Conservation (phyloP, 2,113 vertebrate genomes). For the Rhipidura dahli region DNA sequence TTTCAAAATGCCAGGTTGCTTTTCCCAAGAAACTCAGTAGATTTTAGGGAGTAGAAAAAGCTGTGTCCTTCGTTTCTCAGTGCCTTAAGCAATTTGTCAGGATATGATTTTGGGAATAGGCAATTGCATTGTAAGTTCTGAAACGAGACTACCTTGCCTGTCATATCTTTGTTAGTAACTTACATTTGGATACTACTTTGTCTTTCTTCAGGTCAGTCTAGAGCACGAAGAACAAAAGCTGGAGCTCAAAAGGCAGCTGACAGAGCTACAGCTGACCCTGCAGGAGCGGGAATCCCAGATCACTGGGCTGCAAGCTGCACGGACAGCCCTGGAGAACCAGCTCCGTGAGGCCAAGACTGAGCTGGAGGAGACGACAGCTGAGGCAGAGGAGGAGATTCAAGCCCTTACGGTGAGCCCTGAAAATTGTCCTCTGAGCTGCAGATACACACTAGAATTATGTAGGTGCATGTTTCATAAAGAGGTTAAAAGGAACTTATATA, state of each 20-base stretch:
- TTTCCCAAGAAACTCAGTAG: neutral
- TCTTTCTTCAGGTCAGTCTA: constrained; percentile 81
- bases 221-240: constrained; percentile 95
- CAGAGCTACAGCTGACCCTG: constrained; percentile 91
- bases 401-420: constrained; percentile 86
- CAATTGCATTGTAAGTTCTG: neutral
- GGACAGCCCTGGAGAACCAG: constrained; percentile 89
- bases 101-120: neutral
- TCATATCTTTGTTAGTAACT: neutral
- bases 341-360: constrained; percentile 95
- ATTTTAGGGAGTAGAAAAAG: neutral
- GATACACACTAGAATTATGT: neutral
- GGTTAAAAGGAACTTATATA: neutral
- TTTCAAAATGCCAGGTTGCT: neutral
- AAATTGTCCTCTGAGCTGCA: neutral
- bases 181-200: neutral
- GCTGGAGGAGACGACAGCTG: constrained; percentile 94
- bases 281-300: constrained; percentile 95
- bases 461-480: neutral
- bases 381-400: constrained; percentile 97
- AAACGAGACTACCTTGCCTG: neutral
- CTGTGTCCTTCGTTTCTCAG: neutral
- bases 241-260: constrained; percentile 93
- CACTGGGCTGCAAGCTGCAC: constrained; percentile 86
- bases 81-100: neutral